A percentile compares a stretch with the other conserved stretches of the same genome.
These are phyloP conservation scores for Oscheius sp. DNA, from an alignment of 1,140 invertebrate genomes.

Conservation along the genomic window DNA sequence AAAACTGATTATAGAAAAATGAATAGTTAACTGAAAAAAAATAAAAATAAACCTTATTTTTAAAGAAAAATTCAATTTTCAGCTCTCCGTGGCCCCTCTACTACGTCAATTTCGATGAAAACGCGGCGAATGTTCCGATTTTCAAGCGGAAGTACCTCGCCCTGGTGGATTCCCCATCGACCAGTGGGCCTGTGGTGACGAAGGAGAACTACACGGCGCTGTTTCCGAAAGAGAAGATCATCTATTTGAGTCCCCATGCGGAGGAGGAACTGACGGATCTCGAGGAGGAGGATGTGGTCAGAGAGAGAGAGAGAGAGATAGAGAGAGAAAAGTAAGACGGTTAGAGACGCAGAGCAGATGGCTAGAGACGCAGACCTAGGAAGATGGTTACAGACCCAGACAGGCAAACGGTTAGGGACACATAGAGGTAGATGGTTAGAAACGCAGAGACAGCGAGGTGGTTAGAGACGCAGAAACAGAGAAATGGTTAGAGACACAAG, in stretches of 20 bases:
- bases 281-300: constrained; percentile 20
- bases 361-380: too few relatives aligned
- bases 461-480: too few relatives aligned
- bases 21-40: too few relatives aligned
- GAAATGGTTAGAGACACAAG: too few relatives aligned
- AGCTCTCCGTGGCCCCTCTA: constrained; percentile 38
- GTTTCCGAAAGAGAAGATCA: constrained; percentile 18
- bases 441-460: too few relatives aligned
- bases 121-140: not conserved
- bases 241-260: constrained; percentile 47
- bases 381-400: too few relatives aligned
- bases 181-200: not conserved
- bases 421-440: too few relatives aligned
- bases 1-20: too few relatives aligned
- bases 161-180: not conserved
- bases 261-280: constrained; percentile 37
- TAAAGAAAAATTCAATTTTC: not conserved
- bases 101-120: constrained; percentile 42
- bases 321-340: not conserved
- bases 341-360: too few relatives aligned
- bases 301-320: not conserved
- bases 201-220: not conserved
- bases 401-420: too few relatives aligned
- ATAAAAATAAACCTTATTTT: not conserved
- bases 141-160: not conserved